Conservation (phyloP, 2,888 invertebrate species). For the Sphaerophoria taeniata region DNA sequence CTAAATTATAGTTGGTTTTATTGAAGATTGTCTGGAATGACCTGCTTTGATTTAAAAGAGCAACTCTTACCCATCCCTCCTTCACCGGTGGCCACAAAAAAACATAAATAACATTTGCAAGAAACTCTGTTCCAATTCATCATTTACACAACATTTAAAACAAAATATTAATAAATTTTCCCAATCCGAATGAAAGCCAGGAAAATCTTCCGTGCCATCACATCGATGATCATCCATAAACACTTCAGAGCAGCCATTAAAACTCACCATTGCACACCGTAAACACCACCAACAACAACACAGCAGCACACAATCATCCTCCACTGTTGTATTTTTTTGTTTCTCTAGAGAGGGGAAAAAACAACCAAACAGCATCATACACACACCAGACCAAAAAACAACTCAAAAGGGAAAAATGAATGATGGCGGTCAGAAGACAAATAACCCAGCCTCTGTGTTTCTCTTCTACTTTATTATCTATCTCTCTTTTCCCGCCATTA, state of each 20-base stretch:
- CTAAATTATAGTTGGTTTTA: too few relatives aligned
- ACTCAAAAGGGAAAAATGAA: constrained; percentile 78
- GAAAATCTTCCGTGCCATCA: constrained; percentile 70
- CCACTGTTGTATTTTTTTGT: too few relatives aligned
- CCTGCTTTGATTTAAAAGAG: too few relatives aligned
- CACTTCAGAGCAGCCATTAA: constrained; percentile 83
- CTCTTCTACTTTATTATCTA: constrained; percentile 58
- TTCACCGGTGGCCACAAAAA: too few relatives aligned
- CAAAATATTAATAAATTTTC: constrained; percentile 10
- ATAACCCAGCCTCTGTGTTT: constrained; percentile 82
- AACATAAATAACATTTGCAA: too few relatives aligned
- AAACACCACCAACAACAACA: constrained; percentile 11
- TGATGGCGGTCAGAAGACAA: constrained; percentile 82
- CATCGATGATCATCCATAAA: constrained; percentile 80
- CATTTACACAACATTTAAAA: constrained; percentile 1
- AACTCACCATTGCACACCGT: constrained; percentile 76
- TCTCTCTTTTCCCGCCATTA: constrained; percentile 59
- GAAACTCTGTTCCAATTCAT: too few relatives aligned
- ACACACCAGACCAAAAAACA: background rate
- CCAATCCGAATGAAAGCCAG: constrained; percentile 6
- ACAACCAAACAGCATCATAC: constrained; percentile 21
- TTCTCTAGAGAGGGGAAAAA: constrained; percentile 67
- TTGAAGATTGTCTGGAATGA: too few relatives aligned
- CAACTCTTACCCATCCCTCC: too few relatives aligned
- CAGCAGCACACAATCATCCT: constrained; percentile 59